These are phyloP conservation scores for Aspiorhynchus laticeps DNA, from an alignment of 2,113 vertebrate species.

Conservation along the genomic window DNA sequence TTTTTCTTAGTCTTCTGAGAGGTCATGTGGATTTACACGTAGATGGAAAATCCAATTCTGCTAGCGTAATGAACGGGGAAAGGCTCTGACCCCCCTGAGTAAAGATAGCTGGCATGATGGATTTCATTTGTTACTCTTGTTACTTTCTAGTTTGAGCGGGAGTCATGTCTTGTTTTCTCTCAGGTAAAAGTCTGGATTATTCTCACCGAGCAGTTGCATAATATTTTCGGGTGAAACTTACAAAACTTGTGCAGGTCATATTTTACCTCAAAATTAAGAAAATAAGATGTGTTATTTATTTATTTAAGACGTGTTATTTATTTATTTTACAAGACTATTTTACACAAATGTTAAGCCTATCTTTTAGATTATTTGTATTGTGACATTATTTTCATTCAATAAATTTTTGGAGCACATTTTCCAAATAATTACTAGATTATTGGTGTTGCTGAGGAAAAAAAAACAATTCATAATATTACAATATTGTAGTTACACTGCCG, in stretches of 20 bases:
- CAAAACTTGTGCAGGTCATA: neutral
- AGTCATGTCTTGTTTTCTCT: conserved; percentile 8
- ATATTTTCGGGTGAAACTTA: neutral
- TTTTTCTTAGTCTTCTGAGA: neutral
- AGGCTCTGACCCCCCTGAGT: neutral
- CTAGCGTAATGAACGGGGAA: neutral
- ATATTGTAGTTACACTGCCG: neutral
- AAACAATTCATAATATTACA: neutral
- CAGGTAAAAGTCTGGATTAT: neutral
- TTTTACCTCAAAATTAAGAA: neutral
- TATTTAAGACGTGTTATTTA: neutral
- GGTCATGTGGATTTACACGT: conserved; percentile 7
- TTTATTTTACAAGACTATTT: neutral
- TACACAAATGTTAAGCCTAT: neutral
- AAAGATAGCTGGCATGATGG: neutral
- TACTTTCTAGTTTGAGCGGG: neutral
- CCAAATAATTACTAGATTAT: no score
- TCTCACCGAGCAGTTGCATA: neutral
- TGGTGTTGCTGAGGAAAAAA: no score
- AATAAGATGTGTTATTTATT: neutral
- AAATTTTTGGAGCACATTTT: no score
- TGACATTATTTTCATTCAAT: no score
- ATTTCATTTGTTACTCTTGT: conserved; percentile 23
- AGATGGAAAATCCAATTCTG: conserved; percentile 16
- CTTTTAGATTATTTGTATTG: neutral